Evolutionary conservation across 2,888 invertebrate species (phyloP).

Genomic region (Watsonalla cultraria): DNA sequence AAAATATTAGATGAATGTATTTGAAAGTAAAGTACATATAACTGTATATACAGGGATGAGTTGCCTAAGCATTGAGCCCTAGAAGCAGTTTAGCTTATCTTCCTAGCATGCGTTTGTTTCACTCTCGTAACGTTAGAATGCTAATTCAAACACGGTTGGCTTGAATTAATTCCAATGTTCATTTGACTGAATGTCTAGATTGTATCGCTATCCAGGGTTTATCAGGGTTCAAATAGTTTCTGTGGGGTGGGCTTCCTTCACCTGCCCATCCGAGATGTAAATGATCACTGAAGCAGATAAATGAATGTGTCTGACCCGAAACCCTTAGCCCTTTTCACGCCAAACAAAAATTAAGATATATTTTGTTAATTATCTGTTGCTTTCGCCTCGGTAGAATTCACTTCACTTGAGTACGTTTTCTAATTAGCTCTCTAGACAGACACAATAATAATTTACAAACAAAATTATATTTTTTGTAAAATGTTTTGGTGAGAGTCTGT

Average conservation of each 20-base stretch:
- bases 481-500: background rate
- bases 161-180: background rate
- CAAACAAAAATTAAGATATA: constrained; percentile 19
- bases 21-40: background rate
- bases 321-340: constrained; percentile 20
- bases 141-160: background rate
- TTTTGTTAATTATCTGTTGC: constrained; percentile 22
- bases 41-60: too few species aligned
- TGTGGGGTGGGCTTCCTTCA: constrained; percentile 9
- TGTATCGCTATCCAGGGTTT: background rate
- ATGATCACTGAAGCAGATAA: constrained; percentile 35
- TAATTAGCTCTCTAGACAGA: constrained; percentile 25
- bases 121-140: background rate
- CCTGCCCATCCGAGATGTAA: constrained; percentile 26
- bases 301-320: constrained; percentile 31
- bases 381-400: constrained; percentile 17
- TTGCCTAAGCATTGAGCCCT: too few species aligned
- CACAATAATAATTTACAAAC: constrained; percentile 24
- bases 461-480: constrained; percentile 6
- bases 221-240: constrained; percentile 3
- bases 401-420: constrained; percentile 29
- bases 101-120: background rate
- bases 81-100: background rate
- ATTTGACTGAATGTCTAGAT: background rate
- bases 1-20: constrained; percentile 27